Evolutionary conservation across 2,888 invertebrate species (phyloP), one percentile per base, ranked within the genome.

Genomic region (Pheosia gnoma): DNA sequence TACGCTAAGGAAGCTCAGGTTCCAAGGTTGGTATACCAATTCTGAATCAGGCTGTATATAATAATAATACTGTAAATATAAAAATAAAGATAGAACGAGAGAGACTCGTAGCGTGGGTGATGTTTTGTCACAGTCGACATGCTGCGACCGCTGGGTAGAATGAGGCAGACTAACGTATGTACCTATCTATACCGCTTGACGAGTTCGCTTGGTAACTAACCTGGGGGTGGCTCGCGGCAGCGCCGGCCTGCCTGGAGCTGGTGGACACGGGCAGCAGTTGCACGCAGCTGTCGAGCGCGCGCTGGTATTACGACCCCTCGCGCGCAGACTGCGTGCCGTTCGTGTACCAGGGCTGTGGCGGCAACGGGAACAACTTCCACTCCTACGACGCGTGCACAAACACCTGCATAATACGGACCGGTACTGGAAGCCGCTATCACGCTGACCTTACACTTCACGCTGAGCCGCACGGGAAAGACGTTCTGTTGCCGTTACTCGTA

Each of bases 311-410:
- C 88, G 95, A 96, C 87, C 94, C 95, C 70, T 91, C 91, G 59
- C 91, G 94, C 73, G 95, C 94, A 73, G 95, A 95, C 80, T 98
- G 98, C 89, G 89, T 95, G 72, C 94, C 95, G 61, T 98, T 98
- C 93, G 95, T 96, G 81, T 98, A 96, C 94, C 95, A 95, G 71
- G 98, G 98, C 90, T 98, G 98, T 90, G 96, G 95, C 69, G 98
- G 98, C 79, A 98, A 97, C 90, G 95, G 94, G 81, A 98, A 98
- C 94, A 96, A 96, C 94, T 98, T 98, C 95, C 94, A 92, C 85
- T 95, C 96, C 61, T 95, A 95, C 89, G 95, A 95, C 78, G 94
- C 95, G 80, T 98, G 97, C 89, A 89, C 94, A 60, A 59, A 58
- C 59, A 70, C 71, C 77, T 92, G 93, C 85, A 72, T 71, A 67